Evolutionary conservation across 2,797 vertebrate species (phyloP).

Genomic region (Phataginus tetradactyla): DNA sequence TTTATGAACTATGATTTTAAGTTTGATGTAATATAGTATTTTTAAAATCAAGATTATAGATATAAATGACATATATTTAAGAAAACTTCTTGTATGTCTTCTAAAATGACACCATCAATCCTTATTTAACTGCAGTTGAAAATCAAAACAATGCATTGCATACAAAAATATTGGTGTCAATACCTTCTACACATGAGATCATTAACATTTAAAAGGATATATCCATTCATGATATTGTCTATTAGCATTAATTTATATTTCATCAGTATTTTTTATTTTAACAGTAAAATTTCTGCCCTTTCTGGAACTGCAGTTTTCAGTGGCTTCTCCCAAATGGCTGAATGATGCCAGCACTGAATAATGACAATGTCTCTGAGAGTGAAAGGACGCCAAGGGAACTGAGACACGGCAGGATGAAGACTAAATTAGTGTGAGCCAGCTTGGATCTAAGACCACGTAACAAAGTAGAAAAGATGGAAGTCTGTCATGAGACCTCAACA

Average conservation of each 20-base stretch:
- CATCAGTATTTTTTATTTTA: not conserved
- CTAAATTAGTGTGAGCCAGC: not conserved
- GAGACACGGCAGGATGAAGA: not conserved
- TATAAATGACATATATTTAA: not conserved
- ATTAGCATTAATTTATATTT: not conserved
- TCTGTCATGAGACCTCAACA: not conserved
- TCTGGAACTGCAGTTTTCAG: not conserved
- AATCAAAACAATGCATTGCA: not conserved
- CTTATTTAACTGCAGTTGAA: not conserved
- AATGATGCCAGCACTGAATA: not conserved
- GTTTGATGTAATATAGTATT: not conserved
- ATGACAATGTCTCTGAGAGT: not conserved
- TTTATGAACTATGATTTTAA: not conserved
- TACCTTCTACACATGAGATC: not conserved
- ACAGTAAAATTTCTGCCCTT: not conserved
- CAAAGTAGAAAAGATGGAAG: not conserved
- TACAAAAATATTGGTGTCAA: not conserved
- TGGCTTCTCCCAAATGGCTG: not conserved
- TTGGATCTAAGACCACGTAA: not conserved
- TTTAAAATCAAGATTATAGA: not conserved
- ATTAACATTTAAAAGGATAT: not conserved
- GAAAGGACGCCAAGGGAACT: not conserved
- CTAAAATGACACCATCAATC: not conserved
- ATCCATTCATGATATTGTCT: not conserved
- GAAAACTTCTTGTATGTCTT: not conserved